Conservation (phyloP, 2,888 invertebrate genomes). For the Onchidella celtica region DNA sequence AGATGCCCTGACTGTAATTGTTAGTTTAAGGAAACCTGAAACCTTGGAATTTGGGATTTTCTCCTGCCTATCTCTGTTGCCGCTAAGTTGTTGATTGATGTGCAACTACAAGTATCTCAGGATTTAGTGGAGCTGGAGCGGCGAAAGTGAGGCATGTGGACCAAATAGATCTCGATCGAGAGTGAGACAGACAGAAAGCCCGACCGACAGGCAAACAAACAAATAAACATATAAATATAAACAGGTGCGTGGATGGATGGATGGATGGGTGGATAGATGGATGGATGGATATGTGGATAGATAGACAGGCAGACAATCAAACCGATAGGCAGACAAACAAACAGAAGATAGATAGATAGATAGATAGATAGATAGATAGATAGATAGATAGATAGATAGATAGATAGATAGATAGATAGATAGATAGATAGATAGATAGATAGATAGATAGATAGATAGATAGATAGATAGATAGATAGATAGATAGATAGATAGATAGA, state of each 20-base stretch:
- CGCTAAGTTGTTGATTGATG: neutral
- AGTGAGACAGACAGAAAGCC: neutral
- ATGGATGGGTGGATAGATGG: neutral
- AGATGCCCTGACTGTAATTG: neutral
- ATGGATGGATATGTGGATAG: neutral
- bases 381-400: too few species aligned
- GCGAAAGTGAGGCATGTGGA: neutral
- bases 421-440: too few species aligned
- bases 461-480: too few species aligned
- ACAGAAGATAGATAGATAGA: too few species aligned
- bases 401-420: too few species aligned
- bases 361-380: too few species aligned
- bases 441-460: too few species aligned
- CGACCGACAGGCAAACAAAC: neutral
- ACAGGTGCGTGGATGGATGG: neutral
- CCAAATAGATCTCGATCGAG: neutral
- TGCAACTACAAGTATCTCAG: neutral
- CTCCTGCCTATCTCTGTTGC: neutral
- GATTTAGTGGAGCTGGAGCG: neutral
- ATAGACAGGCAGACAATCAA: too few species aligned
- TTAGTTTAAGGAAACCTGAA: slow-evolving; percentile 11
- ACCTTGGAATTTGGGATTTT: neutral
- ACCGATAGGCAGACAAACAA: too few species aligned
- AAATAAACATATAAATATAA: neutral
- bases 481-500: too few species aligned